Conservation (phyloP, 2,113 vertebrate genomes). For the Oncorhynchus tshawytscha region DNA sequence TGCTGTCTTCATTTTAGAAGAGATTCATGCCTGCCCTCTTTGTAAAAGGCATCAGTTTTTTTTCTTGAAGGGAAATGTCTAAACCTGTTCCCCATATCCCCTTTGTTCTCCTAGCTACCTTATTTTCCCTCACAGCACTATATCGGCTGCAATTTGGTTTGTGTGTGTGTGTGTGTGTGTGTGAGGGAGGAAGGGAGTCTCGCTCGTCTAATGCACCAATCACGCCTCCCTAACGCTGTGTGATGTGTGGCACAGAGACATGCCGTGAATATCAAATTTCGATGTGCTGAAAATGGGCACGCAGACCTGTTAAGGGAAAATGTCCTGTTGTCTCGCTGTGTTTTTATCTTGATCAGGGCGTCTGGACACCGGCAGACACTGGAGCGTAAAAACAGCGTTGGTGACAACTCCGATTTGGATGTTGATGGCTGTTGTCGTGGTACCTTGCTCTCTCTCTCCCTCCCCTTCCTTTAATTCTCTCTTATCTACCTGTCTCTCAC, state of each 20-base stretch:
- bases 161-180: not conserved
- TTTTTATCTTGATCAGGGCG: not conserved
- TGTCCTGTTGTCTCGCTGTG: slow-evolving; percentile 33
- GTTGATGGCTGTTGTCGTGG: not conserved
- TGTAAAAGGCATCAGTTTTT: not conserved
- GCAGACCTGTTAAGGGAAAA: slow-evolving; percentile 37
- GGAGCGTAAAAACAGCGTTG: slow-evolving; percentile 4
- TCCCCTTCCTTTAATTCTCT: no score
- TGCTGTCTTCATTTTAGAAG: not conserved
- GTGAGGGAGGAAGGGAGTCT: slow-evolving; percentile 3
- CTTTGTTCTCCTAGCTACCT: slow-evolving; percentile 23
- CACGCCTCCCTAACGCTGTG: slow-evolving; percentile 19
- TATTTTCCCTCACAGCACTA: slow-evolving; percentile 13
- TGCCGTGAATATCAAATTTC: slow-evolving; percentile 60
- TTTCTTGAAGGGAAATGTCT: slow-evolving; percentile 13
- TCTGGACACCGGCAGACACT: not conserved
- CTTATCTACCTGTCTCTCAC: not conserved
- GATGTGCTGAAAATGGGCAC: slow-evolving; percentile 31
- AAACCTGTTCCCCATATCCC: slow-evolving; percentile 3
- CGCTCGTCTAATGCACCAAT: slow-evolving; percentile 44
- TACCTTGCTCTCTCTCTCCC: no score
- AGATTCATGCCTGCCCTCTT: slow-evolving; percentile 5
- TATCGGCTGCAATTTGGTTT: slow-evolving; percentile 18
- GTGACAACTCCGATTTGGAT: not conserved
- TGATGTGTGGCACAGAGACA: slow-evolving; percentile 51